Base-by-base conservation (phyloP, 2,888 invertebrate genomes). In the Geotrupes spiniger region DNA sequence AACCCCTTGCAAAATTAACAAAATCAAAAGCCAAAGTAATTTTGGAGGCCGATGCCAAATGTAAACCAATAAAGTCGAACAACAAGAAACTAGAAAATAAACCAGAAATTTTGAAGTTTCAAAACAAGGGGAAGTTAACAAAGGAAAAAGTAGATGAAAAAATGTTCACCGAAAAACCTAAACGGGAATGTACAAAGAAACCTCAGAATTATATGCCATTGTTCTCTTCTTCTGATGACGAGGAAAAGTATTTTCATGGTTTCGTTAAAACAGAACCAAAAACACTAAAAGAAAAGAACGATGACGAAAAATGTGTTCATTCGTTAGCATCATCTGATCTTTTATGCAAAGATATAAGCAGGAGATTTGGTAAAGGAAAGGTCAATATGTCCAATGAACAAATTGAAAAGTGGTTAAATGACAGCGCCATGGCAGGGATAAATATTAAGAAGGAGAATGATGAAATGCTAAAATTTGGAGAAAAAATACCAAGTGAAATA, bases 311-410 rank as follows among this genome's bases (percentile, higher is more conserved):
- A 54, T 75, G 75, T 44, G 71, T 74, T 1, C 59, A 54, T 36
- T 42, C 53, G 1, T 26, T 53, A 6, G 46, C 56, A 5, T 55
- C 58, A 2, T 50, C 56, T 5, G 61, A 62, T 49, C 45, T 60
- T 11, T 42, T 59, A 9, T 59, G 54, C 16, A 71, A 71, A 59
- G 72, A 70, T 38, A 62, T 74, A 1, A 70, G 70, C 11, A 66
- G 73, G 38, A 64, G 73, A 11, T 75, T 68, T 49, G 71, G 78
- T 15, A 78, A 82, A 63, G 81, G 79, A 11, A 80, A 82, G 62
- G 82, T 84, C 0, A 84, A 84, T 60, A 83, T 84, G 83, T 83
- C 84, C 0, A 82, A 79, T 27, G 84, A 83, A 60, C 82, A 83
- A 66, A 84, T 84, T 33, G 83, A 84, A 56, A 82, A 83, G 59